Conservation (phyloP, 2,888 invertebrate species). For the Drosophila picticornis region DNA sequence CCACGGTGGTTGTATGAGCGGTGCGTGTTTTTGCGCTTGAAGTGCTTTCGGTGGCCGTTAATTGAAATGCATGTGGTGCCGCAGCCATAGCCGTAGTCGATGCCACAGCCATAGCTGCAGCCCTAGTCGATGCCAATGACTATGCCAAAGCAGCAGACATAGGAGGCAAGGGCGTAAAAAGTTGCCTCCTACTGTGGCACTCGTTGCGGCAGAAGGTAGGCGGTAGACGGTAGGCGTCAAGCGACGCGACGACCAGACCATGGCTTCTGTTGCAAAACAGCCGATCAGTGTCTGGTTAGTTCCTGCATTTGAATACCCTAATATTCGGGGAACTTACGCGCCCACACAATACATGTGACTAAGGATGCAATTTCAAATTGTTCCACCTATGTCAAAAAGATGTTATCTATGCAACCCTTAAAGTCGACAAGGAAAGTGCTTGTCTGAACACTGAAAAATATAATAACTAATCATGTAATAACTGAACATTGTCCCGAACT, state of each 20-base stretch:
- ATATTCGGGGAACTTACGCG: not conserved
- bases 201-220: constrained; percentile 3
- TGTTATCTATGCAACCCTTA: not conserved
- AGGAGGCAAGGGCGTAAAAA: not conserved
- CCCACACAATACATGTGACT: not conserved
- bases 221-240: not conserved
- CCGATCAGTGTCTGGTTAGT: constrained; percentile 45
- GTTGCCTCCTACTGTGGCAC: constrained; percentile 20
- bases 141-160: constrained; percentile 5
- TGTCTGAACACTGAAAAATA: not conserved
- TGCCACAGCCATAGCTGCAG: constrained; percentile 4
- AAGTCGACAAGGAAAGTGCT: not conserved
- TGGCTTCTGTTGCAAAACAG: constrained; percentile 42
- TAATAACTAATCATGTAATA: too few species aligned
- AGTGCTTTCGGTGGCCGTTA: constrained; percentile 76
- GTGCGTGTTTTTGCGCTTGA: constrained; percentile 77
- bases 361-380: not conserved
- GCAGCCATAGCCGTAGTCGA: constrained; percentile 10
- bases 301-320: constrained; percentile 26
- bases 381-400: not conserved
- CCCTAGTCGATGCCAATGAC: constrained; percentile 1
- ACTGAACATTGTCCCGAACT: too few species aligned
- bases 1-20: constrained; percentile 31
- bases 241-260: constrained; percentile 8
- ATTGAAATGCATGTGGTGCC: constrained; percentile 78